Evolutionary conservation across 2,113 vertebrate species (phyloP).

Genomic region (Propithecus coquereli): DNA sequence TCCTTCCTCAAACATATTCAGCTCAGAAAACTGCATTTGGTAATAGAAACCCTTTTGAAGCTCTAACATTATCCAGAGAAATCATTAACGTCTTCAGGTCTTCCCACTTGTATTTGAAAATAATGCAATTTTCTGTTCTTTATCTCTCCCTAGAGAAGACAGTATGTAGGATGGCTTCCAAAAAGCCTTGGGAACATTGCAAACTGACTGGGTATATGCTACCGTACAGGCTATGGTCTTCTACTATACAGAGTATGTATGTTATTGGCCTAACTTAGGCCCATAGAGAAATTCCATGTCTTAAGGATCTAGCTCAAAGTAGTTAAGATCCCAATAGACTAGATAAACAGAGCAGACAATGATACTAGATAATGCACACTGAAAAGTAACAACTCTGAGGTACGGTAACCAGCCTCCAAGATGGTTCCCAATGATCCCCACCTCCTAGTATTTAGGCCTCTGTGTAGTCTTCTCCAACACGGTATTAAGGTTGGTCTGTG

Average conservation of each 20-base stretch:
- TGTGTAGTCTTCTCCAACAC: too few relatives aligned
- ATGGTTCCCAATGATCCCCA: neutral
- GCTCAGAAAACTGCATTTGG: neutral
- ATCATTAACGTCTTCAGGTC: neutral
- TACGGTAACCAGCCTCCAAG: neutral
- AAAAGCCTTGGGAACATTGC: neutral
- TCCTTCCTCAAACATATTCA: constrained; percentile 9
- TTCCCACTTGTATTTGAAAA: neutral
- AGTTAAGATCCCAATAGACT: neutral
- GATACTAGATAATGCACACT: neutral
- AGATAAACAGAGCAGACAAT: neutral
- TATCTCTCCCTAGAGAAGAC: neutral
- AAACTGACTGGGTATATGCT: neutral
- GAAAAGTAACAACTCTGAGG: neutral
- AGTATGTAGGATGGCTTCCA: neutral
- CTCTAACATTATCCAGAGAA: neutral
- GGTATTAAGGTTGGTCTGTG: neutral
- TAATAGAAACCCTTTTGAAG: neutral
- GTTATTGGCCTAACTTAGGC: neutral
- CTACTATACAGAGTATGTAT: fast-evolving
- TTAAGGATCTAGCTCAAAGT: neutral
- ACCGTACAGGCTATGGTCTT: neutral
- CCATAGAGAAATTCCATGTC: neutral
- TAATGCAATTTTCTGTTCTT: neutral
- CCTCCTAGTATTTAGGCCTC: neutral